phyloP scores from a whole-genome alignment of 2,797 vertebrate species.

The Syndactyla subalaris region DNA sequence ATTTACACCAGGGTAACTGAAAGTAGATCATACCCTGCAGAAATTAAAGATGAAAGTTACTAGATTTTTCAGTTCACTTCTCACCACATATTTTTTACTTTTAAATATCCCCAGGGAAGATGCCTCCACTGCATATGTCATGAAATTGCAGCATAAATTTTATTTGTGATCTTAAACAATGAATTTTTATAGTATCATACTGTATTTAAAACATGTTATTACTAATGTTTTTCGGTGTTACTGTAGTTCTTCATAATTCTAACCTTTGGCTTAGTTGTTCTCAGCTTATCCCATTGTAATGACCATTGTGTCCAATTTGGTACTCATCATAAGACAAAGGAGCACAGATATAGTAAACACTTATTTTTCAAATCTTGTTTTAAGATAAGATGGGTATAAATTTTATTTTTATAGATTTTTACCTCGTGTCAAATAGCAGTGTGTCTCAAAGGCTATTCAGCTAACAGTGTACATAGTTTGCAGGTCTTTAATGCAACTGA shows the following conservation, averaged over 20 bases:
- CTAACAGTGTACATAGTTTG: background rate
- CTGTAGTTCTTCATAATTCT: background rate
- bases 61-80: constrained; percentile 11
- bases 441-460: background rate
- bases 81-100: background rate
- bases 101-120: background rate
- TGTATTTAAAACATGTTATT: background rate
- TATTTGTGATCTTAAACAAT: constrained; percentile 10
- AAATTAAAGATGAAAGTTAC: constrained; percentile 40
- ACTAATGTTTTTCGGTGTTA: background rate
- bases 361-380: background rate
- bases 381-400: background rate
- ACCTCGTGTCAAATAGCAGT: background rate
- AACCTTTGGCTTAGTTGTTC: background rate
- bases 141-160: background rate
- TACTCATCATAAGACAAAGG: background rate
- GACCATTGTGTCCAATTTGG: background rate
- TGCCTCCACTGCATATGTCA: background rate
- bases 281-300: background rate
- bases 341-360: background rate
- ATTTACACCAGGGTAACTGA: constrained; percentile 12
- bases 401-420: background rate
- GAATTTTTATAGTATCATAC: background rate
- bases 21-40: constrained; percentile 9
- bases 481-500: background rate